phyloP scores from a whole-genome alignment of 2,113 vertebrate species.

The Martes martes region DNA sequence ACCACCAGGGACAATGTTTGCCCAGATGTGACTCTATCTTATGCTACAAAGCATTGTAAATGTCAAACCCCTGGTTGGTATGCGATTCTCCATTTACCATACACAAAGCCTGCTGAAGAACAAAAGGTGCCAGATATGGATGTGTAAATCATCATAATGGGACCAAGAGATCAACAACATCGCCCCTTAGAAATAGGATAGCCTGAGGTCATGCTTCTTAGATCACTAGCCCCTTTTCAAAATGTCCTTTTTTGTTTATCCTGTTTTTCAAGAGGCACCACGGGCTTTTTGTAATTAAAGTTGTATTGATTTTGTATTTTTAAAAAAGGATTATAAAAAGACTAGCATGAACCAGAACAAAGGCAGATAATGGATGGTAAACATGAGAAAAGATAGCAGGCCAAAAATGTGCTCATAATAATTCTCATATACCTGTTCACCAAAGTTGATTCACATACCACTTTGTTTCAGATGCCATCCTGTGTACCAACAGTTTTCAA shows the following conservation, averaged over 20 bases:
- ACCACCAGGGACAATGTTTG: conserved; percentile 63
- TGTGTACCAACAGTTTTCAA: background rate
- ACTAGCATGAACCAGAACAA: conserved; percentile 67
- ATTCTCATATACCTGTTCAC: conserved; percentile 5
- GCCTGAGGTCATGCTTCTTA: conserved; percentile 50
- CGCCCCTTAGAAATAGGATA: conserved; percentile 38
- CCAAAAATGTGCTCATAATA: conserved; percentile 43
- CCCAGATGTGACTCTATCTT: conserved; percentile 69
- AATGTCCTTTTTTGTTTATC: conserved; percentile 64
- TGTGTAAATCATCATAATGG: conserved; percentile 61
- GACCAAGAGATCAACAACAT: conserved; percentile 42
- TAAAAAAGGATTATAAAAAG: conserved; percentile 74
- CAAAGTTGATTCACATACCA: conserved; percentile 28
- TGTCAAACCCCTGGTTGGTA: conserved; percentile 61
- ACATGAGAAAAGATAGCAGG: conserved; percentile 59
- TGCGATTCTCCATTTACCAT: conserved; percentile 42
- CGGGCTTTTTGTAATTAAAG: conserved; percentile 65
- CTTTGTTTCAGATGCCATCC: conserved; percentile 6
- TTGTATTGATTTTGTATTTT: conserved; percentile 75
- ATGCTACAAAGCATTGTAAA: conserved; percentile 56
- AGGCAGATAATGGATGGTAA: conserved; percentile 69
- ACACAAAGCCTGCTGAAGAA: conserved; percentile 70
- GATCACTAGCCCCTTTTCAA: conserved; percentile 59
- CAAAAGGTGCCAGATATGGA: conserved; percentile 58
- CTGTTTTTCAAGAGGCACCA: conserved; percentile 57